phyloP scores from a whole-genome alignment of 2,113 vertebrate genomes.

The Oriolus oriolus region DNA sequence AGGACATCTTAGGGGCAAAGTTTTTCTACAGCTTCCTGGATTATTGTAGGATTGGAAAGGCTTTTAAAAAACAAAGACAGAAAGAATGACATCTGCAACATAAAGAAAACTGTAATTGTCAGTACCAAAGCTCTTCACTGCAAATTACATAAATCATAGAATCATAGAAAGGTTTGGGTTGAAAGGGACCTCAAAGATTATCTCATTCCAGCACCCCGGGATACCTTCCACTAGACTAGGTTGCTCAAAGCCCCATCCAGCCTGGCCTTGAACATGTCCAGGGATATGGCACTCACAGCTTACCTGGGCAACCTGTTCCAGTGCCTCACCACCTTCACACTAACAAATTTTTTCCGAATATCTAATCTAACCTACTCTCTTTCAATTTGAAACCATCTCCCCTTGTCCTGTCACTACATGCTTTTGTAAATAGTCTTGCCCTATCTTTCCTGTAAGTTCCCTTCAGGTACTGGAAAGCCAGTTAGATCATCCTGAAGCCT shows the following conservation, averaged over 20 bases:
- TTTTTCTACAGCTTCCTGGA: background rate
- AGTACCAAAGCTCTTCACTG: background rate
- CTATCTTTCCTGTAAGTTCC: background rate
- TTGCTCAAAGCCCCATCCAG: background rate
- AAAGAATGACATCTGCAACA: background rate
- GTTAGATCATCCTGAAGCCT: fast-evolving
- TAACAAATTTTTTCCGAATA: background rate
- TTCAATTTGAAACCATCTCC: background rate
- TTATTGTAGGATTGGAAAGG: background rate
- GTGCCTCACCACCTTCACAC: background rate
- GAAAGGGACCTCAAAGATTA: background rate
- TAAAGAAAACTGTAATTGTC: background rate
- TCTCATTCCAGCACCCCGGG: background rate
- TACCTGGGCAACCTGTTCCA: background rate
- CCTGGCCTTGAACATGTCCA: background rate
- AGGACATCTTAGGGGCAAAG: background rate
- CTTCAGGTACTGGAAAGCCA: background rate
- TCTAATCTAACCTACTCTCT: background rate
- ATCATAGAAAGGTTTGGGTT: background rate
- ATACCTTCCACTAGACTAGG: background rate
- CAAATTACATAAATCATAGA: background rate
- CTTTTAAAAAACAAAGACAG: background rate
- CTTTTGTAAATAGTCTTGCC: background rate
- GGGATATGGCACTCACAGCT: background rate
- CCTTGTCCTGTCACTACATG: background rate